These are phyloP conservation scores for Ochotona curzoniae DNA, from an alignment of 2,113 vertebrate genomes.

Conservation along the genomic window DNA sequence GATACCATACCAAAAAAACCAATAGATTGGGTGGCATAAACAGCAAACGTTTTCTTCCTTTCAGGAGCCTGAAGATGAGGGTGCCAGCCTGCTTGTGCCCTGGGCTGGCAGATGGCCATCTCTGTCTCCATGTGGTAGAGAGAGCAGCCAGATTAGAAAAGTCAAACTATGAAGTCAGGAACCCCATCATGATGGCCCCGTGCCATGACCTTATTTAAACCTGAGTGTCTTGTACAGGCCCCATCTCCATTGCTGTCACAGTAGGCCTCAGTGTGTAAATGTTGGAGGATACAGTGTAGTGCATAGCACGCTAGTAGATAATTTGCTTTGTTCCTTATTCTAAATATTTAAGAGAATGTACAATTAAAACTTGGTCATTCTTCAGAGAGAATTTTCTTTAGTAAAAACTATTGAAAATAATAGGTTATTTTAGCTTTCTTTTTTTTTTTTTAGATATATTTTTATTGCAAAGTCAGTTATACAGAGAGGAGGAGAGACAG, in stretches of 20 bases:
- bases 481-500: no score
- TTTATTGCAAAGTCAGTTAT: no score
- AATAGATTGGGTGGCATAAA: background rate
- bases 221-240: background rate
- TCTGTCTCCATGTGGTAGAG: background rate
- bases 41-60: background rate
- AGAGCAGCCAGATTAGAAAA: background rate
- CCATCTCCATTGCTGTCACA: background rate
- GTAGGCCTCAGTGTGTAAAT: background rate
- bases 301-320: background rate
- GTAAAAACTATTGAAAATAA: constrained; percentile 11
- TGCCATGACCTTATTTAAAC: background rate
- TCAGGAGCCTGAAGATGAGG: background rate
- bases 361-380: constrained; percentile 16
- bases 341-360: background rate
- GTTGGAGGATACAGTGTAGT: background rate
- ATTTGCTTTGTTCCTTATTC: constrained; percentile 27
- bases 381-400: background rate
- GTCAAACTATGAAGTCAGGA: background rate
- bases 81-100: background rate
- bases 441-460: no score
- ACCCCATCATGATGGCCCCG: background rate
- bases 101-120: background rate
- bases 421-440: background rate
- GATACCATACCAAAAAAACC: background rate